Conservation (phyloP, 2,113 vertebrate genomes). For the Osmerus mordax region DNA sequence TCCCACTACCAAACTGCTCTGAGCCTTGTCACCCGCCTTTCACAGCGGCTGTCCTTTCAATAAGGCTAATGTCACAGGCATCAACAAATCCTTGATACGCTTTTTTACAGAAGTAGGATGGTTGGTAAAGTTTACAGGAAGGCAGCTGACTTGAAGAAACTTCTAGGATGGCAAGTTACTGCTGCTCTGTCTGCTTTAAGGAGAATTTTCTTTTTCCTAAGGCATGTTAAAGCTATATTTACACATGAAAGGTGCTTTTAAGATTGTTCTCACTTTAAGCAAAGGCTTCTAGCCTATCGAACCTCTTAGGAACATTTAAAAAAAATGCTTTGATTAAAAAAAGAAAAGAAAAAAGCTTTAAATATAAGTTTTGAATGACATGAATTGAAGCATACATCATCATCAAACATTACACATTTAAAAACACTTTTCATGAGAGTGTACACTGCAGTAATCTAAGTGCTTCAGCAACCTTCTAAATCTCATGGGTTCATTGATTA, state of each 20-base stretch:
- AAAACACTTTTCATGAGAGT: too few species aligned
- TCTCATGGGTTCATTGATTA: too few species aligned
- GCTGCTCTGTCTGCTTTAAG: constrained; percentile 24
- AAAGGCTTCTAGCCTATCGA: not conserved
- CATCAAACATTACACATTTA: too few species aligned
- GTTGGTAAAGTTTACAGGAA: constrained; percentile 39
- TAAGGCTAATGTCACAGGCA: constrained; percentile 55
- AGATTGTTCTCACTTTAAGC: not conserved
- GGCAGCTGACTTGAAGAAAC: constrained; percentile 26
- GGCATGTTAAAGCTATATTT: not conserved
- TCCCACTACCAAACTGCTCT: constrained; percentile 51
- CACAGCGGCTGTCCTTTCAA: constrained; percentile 61
- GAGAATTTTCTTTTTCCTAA: constrained; percentile 31
- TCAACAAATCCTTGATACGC: constrained; percentile 51
- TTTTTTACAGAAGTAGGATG: constrained; percentile 42
- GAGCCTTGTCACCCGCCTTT: constrained; percentile 57
- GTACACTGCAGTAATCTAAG: too few species aligned
- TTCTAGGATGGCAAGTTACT: constrained; percentile 17
- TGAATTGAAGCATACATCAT: too few species aligned
- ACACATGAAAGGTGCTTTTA: not conserved
- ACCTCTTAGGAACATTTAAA: too few species aligned
- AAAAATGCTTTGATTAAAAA: too few species aligned
- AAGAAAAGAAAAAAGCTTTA: too few species aligned
- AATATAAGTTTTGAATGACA: too few species aligned
- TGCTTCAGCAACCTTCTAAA: too few species aligned